These are phyloP conservation scores for Styela plicata DNA, from an alignment of 23 tunicate genomes.

Conservation along the genomic window DNA sequence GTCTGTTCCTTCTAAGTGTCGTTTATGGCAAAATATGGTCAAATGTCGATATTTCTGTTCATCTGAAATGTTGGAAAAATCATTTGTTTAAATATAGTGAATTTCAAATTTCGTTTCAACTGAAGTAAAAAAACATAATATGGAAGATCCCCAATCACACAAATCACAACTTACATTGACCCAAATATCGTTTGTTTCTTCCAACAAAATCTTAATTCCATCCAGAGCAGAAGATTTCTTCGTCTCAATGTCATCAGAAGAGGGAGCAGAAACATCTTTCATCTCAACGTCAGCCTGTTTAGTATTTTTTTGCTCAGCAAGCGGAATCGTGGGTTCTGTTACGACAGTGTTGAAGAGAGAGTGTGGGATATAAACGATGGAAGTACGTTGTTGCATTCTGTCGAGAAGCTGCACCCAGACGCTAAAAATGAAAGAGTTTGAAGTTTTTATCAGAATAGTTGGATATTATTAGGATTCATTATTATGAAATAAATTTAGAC, in stretches of 20 bases:
- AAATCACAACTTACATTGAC: conserved; percentile 9
- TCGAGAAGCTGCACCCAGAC: conserved; percentile 88
- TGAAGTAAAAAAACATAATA: no score
- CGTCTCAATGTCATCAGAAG: conserved; percentile 42
- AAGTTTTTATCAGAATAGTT: no score
- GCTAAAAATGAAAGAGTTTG: conserved; percentile 28
- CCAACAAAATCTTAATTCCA: conserved; percentile 8
- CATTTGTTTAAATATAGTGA: no score
- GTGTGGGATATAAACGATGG: conserved; percentile 58
- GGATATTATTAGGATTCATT: no score
- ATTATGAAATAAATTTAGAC: no score
- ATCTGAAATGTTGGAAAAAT: no score
- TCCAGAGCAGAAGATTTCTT: not conserved
- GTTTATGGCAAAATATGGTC: no score
- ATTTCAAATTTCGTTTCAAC: no score
- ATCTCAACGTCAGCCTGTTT: not conserved
- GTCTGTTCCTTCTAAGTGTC: no score
- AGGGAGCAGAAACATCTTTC: not conserved
- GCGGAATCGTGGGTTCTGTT: not conserved
- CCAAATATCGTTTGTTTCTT: conserved; percentile 14
- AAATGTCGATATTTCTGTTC: no score
- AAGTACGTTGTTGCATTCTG: conserved; percentile 50
- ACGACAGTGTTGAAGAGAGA: conserved; percentile 40
- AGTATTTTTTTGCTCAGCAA: not conserved
- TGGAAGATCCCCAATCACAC: no score